Evolutionary conservation across 2,888 invertebrate genomes (phyloP).

Genomic region (Salpingus planirostris): DNA sequence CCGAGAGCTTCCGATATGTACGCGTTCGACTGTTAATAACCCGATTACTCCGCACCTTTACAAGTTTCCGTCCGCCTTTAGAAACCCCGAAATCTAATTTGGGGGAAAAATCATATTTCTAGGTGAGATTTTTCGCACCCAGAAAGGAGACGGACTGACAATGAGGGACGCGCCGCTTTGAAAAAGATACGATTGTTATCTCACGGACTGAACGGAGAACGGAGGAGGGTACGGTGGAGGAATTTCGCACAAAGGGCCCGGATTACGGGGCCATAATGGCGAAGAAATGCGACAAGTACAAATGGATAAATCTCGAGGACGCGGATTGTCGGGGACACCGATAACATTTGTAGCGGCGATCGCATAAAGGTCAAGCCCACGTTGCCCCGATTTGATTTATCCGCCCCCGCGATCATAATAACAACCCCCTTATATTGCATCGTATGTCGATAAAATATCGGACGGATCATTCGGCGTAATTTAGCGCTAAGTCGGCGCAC

Average conservation of each 20-base stretch:
- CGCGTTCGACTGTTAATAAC: conserved; percentile 33
- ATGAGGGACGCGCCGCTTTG: too few species aligned
- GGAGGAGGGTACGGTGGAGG: too few species aligned
- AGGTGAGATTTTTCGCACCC: too few species aligned
- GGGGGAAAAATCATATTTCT: too few species aligned
- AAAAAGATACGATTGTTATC: conserved; percentile 25
- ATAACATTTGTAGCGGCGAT: conserved; percentile 35
- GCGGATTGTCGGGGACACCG: conserved; percentile 20
- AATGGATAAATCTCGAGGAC: too few species aligned
- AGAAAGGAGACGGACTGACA: too few species aligned
- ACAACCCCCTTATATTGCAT: not conserved
- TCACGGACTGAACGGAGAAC: conserved; percentile 4
- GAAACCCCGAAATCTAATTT: not conserved
- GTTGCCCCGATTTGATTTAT: conserved; percentile 34
- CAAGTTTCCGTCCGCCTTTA: conserved; percentile 18
- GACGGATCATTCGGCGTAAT: conserved; percentile 2
- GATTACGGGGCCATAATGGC: too few species aligned
- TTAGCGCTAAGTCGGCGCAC: too few species aligned
- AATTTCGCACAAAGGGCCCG: too few species aligned
- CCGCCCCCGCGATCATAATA: conserved; percentile 1
- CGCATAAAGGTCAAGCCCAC: conserved; percentile 39
- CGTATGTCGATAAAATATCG: too few species aligned
- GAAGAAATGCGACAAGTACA: too few species aligned
- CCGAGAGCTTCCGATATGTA: conserved; percentile 32
- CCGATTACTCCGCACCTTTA: conserved; percentile 32